Evolutionary conservation across 2,113 vertebrate genomes (phyloP).

Genomic region (Empidonax alnorum): DNA sequence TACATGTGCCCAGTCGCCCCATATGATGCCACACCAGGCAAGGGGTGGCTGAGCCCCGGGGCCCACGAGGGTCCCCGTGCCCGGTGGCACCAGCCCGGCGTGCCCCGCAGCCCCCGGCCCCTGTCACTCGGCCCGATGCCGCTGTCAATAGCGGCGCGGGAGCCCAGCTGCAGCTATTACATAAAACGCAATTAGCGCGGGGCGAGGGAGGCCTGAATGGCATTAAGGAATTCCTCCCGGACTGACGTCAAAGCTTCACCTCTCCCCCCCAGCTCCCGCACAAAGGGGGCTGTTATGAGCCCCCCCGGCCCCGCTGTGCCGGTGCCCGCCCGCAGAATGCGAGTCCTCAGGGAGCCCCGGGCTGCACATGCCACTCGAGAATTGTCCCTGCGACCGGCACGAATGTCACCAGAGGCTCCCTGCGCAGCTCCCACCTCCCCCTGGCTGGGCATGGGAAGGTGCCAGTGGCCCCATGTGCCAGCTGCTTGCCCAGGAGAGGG

Average conservation of each 20-base stretch:
- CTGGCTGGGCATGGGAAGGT: not conserved
- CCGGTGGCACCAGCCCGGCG: not conserved
- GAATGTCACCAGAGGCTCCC: not conserved
- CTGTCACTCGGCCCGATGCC: not conserved
- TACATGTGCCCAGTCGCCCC: accelerated
- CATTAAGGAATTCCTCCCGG: conserved; percentile 69
- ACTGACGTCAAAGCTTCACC: conserved; percentile 69
- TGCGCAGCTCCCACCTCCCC: not conserved
- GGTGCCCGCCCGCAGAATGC: not conserved
- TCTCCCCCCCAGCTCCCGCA: not conserved
- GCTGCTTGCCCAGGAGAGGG: not conserved
- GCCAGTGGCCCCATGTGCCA: not conserved
- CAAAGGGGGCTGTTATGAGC: conserved; percentile 46
- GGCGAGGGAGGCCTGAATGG: conserved; percentile 35
- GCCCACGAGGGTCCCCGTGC: not conserved
- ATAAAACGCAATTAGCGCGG: conserved; percentile 61
- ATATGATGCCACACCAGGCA: accelerated
- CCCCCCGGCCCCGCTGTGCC: not conserved
- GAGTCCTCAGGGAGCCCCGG: conserved; percentile 50
- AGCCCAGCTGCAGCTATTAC: conserved; percentile 61
- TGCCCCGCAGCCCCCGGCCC: not conserved
- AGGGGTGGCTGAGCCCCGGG: accelerated
- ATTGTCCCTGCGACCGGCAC: not conserved
- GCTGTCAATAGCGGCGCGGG: not conserved
- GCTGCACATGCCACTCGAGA: not conserved